These are phyloP conservation scores for Pachypsylla venusta DNA, from an alignment of 1,140 invertebrate species.

Conservation along the genomic window DNA sequence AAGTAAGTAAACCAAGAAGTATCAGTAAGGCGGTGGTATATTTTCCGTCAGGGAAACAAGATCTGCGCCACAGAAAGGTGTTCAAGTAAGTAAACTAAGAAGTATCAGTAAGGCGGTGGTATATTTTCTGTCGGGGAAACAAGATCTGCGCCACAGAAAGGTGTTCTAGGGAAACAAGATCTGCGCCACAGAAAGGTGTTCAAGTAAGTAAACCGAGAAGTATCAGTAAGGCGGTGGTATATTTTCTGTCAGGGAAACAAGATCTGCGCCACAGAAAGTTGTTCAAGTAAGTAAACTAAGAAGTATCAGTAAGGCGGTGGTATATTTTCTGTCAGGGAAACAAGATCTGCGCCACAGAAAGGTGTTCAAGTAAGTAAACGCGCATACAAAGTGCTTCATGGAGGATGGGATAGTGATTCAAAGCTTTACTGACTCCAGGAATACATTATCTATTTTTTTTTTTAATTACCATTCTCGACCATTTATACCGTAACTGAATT, in stretches of 20 bases:
- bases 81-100: constrained; percentile 42
- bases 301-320: constrained; percentile 95
- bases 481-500: no score
- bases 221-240: constrained; percentile 89
- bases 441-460: no score
- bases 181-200: constrained; percentile 77
- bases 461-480: no score
- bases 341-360: constrained; percentile 84
- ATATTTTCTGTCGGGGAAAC: constrained; percentile 89
- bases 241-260: constrained; percentile 81
- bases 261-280: constrained; percentile 87
- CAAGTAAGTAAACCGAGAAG: constrained; percentile 42
- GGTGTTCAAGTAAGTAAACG: constrained; percentile 47
- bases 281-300: no score
- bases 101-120: no score
- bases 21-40: constrained; percentile 89
- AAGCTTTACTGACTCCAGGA: no score
- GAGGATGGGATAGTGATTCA: no score
- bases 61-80: constrained; percentile 82
- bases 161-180: constrained; percentile 89
- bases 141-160: constrained; percentile 81
- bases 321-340: constrained; percentile 85
- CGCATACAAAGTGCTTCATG: no score
- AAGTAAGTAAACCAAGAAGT: constrained; percentile 70
- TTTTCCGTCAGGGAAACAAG: constrained; percentile 87